Percentiles rank a stretch among this genome's conserved stretches.
Conservation (phyloP, 2,888 invertebrate species). For the Sarcophaga variegata region DNA sequence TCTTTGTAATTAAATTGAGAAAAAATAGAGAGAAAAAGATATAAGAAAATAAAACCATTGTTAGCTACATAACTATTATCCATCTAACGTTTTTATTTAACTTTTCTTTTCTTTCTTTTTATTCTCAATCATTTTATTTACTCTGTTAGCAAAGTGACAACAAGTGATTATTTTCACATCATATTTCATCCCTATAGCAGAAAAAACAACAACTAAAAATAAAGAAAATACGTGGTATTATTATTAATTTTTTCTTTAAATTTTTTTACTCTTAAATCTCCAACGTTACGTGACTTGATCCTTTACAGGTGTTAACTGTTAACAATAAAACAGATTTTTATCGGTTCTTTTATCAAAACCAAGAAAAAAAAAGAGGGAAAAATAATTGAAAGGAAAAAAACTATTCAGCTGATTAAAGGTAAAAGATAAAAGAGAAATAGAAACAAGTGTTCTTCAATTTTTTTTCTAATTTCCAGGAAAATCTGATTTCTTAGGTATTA, state of each 20-base stretch:
- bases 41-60: slow-evolving; percentile 7
- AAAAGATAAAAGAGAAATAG: neutral
- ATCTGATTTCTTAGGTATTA: too few species aligned
- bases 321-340: slow-evolving; percentile 8
- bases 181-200: slow-evolving; percentile 42
- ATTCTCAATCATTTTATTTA: neutral
- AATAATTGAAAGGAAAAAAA: slow-evolving; percentile 11
- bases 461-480: neutral
- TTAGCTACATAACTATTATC: neutral
- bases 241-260: neutral
- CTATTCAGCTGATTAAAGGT: neutral
- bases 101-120: slow-evolving; percentile 6
- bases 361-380: neutral
- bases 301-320: slow-evolving; percentile 71
- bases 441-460: neutral
- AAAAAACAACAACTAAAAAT: too few species aligned
- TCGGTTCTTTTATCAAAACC: neutral
- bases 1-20: neutral
- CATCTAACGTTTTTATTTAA: slow-evolving; percentile 27
- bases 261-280: slow-evolving; percentile 21
- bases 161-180: slow-evolving; percentile 69
- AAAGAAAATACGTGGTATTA: neutral
- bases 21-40: neutral
- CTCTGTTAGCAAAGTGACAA: slow-evolving; percentile 60
- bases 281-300: slow-evolving; percentile 71